Conservation (phyloP, 2,797 vertebrate species). For the Pseudochaenichthys georgianus region DNA sequence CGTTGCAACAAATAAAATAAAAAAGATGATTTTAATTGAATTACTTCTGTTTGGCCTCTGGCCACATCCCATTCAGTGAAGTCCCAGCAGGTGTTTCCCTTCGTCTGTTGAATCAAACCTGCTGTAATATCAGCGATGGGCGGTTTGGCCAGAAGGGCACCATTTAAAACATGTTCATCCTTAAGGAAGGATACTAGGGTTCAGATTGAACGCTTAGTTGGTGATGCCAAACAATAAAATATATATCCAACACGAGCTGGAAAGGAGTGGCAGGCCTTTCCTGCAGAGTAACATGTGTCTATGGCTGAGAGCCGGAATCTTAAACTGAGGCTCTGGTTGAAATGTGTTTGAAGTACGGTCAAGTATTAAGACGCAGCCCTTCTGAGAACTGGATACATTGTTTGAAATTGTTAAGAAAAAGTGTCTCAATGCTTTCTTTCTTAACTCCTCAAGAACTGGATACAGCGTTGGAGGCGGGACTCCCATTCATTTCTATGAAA, state of each 20-base stretch:
- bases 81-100: constrained; percentile 51
- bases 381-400: no score
- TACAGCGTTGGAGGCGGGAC: no score
- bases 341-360: no score
- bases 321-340: background rate
- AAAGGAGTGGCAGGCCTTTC: background rate
- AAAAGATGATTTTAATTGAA: background rate
- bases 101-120: constrained; percentile 33
- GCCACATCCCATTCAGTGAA: constrained; percentile 12
- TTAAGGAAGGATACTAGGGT: background rate
- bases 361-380: no score
- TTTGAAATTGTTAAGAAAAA: no score
- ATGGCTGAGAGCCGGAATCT: background rate
- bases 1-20: background rate
- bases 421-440: no score
- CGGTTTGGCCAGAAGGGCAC: background rate
- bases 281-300: background rate
- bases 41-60: constrained; percentile 31
- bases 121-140: constrained; percentile 1
- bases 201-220: background rate
- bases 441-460: no score
- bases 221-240: background rate
- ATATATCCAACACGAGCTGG: background rate
- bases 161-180: background rate
- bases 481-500: no score